A percentile compares a stretch with the other conserved stretches of the same genome.
Evolutionary conservation across 1,140 invertebrate species (phyloP).

Genomic region (Zophobas atratus): DNA sequence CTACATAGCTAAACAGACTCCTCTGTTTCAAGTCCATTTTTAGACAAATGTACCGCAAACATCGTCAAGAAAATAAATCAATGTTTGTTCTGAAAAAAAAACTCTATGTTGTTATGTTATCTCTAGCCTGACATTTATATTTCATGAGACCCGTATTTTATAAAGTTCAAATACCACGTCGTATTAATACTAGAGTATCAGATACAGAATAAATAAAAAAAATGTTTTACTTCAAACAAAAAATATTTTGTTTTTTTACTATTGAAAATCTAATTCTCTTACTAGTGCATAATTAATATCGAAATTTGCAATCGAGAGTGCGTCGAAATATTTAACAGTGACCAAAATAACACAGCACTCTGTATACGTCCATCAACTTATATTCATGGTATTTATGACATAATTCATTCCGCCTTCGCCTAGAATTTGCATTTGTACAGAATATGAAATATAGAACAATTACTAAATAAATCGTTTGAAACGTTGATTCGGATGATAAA

Average conservation of each 20-base stretch:
- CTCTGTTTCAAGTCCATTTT: too few species aligned
- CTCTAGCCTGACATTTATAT: too few species aligned
- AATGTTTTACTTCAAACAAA: too few species aligned
- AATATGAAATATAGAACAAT: slow-evolving; percentile 10
- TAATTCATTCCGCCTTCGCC: slow-evolving; percentile 19
- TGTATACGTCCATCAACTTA: slow-evolving; percentile 11
- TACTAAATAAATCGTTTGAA: slow-evolving; percentile 31
- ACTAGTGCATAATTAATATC: background rate
- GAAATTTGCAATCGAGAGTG: background rate
- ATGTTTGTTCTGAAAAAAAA: too few species aligned
- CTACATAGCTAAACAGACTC: too few species aligned
- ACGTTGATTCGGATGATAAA: slow-evolving; percentile 7
- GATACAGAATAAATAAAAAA: too few species aligned
- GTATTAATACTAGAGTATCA: too few species aligned
- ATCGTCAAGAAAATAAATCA: too few species aligned
- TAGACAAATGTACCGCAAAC: too few species aligned
- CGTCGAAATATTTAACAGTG: background rate
- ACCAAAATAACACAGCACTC: slow-evolving; percentile 3
- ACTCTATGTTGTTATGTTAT: too few species aligned
- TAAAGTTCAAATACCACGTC: too few species aligned
- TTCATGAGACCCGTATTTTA: too few species aligned
- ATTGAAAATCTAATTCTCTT: background rate
- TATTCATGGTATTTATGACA: background rate
- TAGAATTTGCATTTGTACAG: slow-evolving; percentile 16
- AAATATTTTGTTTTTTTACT: background rate